phyloP scores from a whole-genome alignment of 2,113 vertebrate genomes.

The Gobio gobio region DNA sequence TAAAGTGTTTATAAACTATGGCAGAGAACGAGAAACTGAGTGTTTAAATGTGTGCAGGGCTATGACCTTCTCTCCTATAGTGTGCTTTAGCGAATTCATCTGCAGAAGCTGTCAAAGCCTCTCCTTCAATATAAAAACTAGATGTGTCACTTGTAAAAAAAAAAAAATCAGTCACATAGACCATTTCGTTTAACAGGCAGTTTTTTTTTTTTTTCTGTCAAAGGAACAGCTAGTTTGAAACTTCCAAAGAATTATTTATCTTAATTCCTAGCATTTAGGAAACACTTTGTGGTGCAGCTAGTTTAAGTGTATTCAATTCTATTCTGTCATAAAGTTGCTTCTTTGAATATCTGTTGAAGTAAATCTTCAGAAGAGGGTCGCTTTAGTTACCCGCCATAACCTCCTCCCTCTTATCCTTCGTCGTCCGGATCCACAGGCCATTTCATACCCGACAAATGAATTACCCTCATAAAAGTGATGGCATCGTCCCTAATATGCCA shows the following conservation, averaged over 20 bases:
- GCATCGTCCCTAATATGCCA: conserved; percentile 52
- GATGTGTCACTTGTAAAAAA: neutral
- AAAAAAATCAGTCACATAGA: neutral
- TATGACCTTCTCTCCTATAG: neutral
- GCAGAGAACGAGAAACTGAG: neutral
- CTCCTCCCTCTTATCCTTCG: conserved; percentile 7
- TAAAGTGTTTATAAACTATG: neutral
- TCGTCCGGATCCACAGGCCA: conserved; percentile 52
- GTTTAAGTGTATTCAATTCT: conserved; percentile 11
- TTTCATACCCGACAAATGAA: conserved; percentile 59
- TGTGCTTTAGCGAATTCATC: neutral
- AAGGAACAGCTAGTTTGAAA: neutral
- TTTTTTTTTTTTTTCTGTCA: neutral
- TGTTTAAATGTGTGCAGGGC: neutral
- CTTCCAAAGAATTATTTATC: neutral
- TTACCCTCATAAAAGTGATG: conserved; percentile 54
- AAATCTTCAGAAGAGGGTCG: conserved; percentile 52
- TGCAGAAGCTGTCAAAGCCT: conserved; percentile 19
- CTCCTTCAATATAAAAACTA: neutral
- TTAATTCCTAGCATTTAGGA: neutral
- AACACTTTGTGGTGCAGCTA: neutral
- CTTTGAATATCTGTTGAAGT: conserved; percentile 28
- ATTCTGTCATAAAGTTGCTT: conserved; percentile 31
- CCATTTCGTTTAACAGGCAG: neutral
- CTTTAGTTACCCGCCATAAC: conserved; percentile 50